Conservation (phyloP, 2,113 vertebrate species). For the Casuarius casuarius region DNA sequence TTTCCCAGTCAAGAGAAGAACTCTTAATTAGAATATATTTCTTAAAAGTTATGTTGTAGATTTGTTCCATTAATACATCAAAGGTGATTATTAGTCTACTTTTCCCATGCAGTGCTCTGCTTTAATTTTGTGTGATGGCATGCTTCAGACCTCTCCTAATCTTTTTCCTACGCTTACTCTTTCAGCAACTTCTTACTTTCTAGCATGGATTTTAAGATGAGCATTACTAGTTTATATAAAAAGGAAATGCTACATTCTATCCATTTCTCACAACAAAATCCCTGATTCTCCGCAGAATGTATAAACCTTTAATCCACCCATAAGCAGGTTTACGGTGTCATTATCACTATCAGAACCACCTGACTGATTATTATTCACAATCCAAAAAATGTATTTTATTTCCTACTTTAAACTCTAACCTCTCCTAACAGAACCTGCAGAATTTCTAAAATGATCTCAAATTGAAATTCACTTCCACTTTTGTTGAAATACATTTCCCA, state of each 20-base stretch:
- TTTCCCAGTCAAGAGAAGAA: neutral
- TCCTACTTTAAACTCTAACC: neutral
- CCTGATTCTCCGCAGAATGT: neutral
- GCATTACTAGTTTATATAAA: neutral
- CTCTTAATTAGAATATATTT: neutral
- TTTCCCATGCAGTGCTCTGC: neutral
- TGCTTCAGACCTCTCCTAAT: neutral
- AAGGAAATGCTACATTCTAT: neutral
- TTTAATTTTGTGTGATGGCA: neutral
- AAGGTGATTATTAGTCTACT: neutral
- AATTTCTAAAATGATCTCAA: neutral
- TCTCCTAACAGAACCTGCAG: neutral
- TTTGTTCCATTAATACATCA: neutral
- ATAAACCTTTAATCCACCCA: neutral
- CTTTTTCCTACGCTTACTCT: neutral
- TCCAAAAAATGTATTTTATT: neutral
- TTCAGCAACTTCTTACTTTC: neutral
- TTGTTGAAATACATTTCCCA: neutral
- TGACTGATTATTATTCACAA: neutral
- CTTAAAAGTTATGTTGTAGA: neutral
- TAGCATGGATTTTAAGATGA: neutral
- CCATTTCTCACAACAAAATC: neutral
- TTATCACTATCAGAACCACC: neutral
- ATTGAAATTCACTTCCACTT: neutral
- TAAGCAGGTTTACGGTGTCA: neutral